These are phyloP conservation scores for Lochmaea capreae DNA, from an alignment of 2,888 invertebrate genomes.

Conservation along the genomic window DNA sequence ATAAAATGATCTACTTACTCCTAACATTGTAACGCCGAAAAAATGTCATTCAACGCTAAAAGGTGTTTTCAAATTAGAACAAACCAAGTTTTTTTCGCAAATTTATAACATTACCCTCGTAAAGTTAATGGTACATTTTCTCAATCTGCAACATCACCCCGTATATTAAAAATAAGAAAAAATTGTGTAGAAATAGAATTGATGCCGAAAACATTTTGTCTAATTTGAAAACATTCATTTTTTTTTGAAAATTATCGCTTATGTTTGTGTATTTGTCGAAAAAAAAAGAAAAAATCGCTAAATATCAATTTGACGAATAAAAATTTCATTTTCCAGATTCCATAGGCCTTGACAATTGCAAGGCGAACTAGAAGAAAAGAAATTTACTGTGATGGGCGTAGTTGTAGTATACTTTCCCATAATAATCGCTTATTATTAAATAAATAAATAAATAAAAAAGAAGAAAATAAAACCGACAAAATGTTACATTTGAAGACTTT, in stretches of 20 bases:
- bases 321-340: conserved; percentile 69
- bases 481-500: conserved; percentile 17
- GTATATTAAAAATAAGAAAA: no score
- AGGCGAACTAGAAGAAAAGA: conserved; percentile 67
- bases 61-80: no score
- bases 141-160: no score
- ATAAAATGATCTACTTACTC: no score
- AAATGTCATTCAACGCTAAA: no score
- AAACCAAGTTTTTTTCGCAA: no score
- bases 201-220: no score
- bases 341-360: conserved; percentile 84
- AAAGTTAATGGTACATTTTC: no score
- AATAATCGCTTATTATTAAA: conserved; percentile 59
- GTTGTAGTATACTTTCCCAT: conserved; percentile 64
- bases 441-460: conserved; percentile 30
- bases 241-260: conserved; percentile 8
- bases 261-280: conserved; percentile 8
- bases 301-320: background rate
- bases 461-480: conserved; percentile 31
- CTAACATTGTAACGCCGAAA: no score
- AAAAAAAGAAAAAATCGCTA: background rate
- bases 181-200: no score
- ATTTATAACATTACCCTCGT: no score
- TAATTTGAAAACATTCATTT: background rate
- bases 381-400: conserved; percentile 67